phyloP scores from a whole-genome alignment of 2,797 vertebrate genomes.

The Notoglanidium macrostoma region DNA sequence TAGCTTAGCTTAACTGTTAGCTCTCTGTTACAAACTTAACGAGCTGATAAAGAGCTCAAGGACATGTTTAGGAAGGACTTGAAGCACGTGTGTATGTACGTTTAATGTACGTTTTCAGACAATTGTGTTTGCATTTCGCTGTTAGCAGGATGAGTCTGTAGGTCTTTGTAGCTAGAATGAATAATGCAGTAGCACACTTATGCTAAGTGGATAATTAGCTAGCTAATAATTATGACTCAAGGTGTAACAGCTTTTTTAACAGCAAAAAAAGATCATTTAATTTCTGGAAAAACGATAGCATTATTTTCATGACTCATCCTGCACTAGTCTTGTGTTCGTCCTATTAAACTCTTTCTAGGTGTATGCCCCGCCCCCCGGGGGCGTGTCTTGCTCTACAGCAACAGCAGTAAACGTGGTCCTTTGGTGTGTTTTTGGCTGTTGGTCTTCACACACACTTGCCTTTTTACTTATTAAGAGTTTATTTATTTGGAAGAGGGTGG shows the following conservation, averaged over 20 bases:
- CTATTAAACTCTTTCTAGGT: neutral
- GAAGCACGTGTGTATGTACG: neutral
- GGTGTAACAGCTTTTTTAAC: no score
- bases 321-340: neutral
- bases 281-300: no score
- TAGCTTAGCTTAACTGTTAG: neutral
- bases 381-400: neutral
- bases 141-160: neutral
- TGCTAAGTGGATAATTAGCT: no score
- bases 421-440: neutral
- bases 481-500: neutral
- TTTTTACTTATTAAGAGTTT: no score
- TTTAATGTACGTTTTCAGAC: neutral
- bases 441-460: neutral
- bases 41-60: neutral
- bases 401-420: neutral
- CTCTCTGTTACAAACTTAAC: neutral
- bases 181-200: neutral
- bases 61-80: neutral
- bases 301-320: neutral
- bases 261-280: no score
- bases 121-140: neutral
- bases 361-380: neutral
- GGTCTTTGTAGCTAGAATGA: neutral
- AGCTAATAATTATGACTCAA: neutral